Evolutionary conservation across 2,797 vertebrate species (phyloP).

Genomic region (Helostoma temminkii): DNA sequence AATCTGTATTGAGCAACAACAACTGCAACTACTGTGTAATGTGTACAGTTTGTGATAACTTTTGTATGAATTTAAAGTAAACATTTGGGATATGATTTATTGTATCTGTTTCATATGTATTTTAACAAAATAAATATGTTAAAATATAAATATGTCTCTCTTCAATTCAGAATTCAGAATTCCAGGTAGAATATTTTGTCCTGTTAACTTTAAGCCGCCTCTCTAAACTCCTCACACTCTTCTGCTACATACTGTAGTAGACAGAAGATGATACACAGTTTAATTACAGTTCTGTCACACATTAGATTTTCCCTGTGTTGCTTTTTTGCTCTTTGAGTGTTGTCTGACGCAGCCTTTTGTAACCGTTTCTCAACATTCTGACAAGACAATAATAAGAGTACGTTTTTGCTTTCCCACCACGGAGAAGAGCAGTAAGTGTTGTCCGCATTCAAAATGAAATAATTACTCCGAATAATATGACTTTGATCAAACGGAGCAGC

Average conservation of each 20-base stretch:
- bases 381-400: constrained; percentile 23
- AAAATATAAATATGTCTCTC: too few species aligned
- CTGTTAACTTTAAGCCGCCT: neutral
- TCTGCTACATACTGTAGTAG: neutral
- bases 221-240: neutral
- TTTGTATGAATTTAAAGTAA: constrained; percentile 92
- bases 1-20: constrained; percentile 85
- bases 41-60: constrained; percentile 99
- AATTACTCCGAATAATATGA: constrained; percentile 9
- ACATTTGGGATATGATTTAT: constrained; percentile 92
- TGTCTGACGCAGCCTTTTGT: constrained; percentile 17
- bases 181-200: too few species aligned
- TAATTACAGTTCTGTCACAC: constrained; percentile 42
- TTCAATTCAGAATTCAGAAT: too few species aligned
- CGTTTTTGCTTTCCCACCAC: neutral
- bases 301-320: neutral
- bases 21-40: constrained; percentile 88
- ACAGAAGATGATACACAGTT: constrained; percentile 3
- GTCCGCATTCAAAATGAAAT: constrained; percentile 16
- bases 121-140: constrained; percentile 89
- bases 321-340: neutral
- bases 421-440: constrained; percentile 7
- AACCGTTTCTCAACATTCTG: constrained; percentile 17
- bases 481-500: neutral
- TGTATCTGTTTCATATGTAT: constrained; percentile 96